Percentiles rank a stretch among this genome's conserved stretches.
These are phyloP conservation scores for Oreochromis spilurus DNA, from an alignment of 2,113 vertebrate species.

Conservation along the genomic window DNA sequence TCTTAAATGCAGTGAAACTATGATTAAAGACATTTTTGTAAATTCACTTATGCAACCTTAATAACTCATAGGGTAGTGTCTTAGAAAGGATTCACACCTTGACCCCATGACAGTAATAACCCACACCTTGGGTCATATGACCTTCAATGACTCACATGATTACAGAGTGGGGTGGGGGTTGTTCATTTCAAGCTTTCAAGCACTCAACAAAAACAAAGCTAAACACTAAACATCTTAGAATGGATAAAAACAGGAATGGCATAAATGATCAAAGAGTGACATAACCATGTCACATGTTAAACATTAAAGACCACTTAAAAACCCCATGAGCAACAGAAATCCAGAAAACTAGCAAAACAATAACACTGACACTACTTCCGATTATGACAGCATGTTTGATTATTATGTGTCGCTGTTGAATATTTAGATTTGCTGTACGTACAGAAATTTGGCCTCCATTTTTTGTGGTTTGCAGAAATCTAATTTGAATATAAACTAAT, in stretches of 20 bases:
- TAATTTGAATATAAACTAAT: background rate
- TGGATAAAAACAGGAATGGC: background rate
- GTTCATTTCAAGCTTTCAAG: background rate
- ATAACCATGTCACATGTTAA: background rate
- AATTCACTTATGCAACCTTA: background rate
- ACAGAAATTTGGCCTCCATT: background rate
- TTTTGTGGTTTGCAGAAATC: background rate
- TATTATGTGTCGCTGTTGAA: rapidly evolving
- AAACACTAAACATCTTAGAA: background rate
- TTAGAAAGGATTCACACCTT: background rate
- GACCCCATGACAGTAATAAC: background rate
- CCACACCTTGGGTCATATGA: background rate
- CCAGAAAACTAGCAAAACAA: background rate
- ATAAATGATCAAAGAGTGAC: background rate
- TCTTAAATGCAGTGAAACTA: background rate
- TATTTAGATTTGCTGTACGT: background rate
- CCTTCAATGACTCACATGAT: background rate
- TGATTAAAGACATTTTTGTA: background rate
- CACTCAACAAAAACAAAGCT: background rate
- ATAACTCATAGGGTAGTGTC: background rate
- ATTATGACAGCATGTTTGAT: background rate
- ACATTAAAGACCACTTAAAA: background rate
- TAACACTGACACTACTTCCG: background rate
- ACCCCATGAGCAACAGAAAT: rapidly evolving
- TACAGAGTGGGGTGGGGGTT: background rate